Evolutionary conservation across 2,888 invertebrate species (phyloP).

Genomic region (Sisyra nigra): DNA sequence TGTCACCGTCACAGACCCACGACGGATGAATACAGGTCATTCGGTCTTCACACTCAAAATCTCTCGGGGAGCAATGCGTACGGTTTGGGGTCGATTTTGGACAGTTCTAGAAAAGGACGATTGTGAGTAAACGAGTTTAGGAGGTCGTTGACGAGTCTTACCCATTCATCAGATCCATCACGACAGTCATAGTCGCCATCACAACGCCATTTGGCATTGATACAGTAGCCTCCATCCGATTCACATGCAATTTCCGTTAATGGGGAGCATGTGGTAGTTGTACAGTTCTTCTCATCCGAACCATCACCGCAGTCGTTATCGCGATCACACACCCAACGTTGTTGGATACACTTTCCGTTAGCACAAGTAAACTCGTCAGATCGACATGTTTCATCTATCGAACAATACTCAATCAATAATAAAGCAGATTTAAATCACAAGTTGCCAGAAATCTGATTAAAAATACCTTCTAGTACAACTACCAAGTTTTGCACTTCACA

Average conservation of each 20-base stretch:
- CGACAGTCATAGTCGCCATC: conserved; percentile 78
- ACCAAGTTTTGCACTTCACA: no score
- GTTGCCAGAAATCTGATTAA: no score
- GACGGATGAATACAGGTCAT: conserved; percentile 64
- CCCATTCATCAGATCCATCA: conserved; percentile 68
- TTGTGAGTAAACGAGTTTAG: not conserved
- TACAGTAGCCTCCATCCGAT: conserved; percentile 49
- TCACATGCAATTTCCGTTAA: conserved; percentile 59
- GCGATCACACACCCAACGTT: conserved; percentile 71
- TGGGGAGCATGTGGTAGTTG: conserved; percentile 48
- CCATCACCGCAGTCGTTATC: conserved; percentile 79
- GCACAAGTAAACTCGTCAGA: conserved; percentile 86
- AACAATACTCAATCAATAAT: not conserved
- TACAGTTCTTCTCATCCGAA: conserved; percentile 66
- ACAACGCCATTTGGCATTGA: conserved; percentile 66
- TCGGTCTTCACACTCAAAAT: conserved; percentile 66
- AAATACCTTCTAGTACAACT: no score
- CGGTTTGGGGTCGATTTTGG: conserved; percentile 29
- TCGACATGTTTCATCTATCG: conserved; percentile 73
- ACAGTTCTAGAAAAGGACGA: conserved; percentile 36
- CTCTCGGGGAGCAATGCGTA: conserved; percentile 51
- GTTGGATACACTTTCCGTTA: conserved; percentile 77
- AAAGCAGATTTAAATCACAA: no score
- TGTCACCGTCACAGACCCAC: conserved; percentile 75
- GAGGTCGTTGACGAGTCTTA: conserved; percentile 20